These are phyloP conservation scores for Tinamus major DNA, from an alignment of 2,797 vertebrate species.

Conservation along the genomic window DNA sequence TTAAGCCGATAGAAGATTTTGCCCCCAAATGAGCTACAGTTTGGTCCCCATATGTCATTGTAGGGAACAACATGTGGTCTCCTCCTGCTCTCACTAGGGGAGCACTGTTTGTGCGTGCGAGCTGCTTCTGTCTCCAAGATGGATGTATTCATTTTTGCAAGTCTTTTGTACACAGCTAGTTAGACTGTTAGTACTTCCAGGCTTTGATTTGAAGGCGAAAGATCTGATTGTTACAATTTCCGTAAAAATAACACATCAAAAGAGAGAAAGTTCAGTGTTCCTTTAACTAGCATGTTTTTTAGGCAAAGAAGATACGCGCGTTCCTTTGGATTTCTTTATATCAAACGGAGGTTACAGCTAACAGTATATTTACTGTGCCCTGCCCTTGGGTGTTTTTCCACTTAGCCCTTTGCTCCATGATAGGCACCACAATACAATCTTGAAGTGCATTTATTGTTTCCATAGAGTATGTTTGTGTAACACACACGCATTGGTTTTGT, in stretches of 20 bases:
- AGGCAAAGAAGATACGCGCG: neutral
- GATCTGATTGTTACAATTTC: neutral
- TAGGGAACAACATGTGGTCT: neutral
- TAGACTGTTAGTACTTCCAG: neutral
- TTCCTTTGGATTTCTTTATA: neutral
- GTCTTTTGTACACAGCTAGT: neutral
- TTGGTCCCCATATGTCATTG: neutral
- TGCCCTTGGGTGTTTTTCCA: neutral
- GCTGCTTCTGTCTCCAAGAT: neutral
- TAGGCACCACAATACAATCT: neutral
- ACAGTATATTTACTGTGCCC: neutral
- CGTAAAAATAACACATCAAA: neutral
- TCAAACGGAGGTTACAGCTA: neutral
- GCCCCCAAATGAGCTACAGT: neutral
- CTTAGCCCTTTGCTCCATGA: neutral
- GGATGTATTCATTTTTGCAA: neutral
- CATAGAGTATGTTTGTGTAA: neutral
- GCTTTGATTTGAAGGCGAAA: neutral
- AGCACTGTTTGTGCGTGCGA: neutral
- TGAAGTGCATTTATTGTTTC: neutral
- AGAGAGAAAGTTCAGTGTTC: neutral
- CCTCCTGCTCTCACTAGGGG: neutral
- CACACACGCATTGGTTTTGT: neutral
- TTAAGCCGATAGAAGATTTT: conserved; percentile 26
- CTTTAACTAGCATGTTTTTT: neutral